Percentiles rank a stretch among this genome's conserved stretches.
Evolutionary conservation across 2,888 invertebrate genomes (phyloP).

Genomic region (Papilio demoleus): DNA sequence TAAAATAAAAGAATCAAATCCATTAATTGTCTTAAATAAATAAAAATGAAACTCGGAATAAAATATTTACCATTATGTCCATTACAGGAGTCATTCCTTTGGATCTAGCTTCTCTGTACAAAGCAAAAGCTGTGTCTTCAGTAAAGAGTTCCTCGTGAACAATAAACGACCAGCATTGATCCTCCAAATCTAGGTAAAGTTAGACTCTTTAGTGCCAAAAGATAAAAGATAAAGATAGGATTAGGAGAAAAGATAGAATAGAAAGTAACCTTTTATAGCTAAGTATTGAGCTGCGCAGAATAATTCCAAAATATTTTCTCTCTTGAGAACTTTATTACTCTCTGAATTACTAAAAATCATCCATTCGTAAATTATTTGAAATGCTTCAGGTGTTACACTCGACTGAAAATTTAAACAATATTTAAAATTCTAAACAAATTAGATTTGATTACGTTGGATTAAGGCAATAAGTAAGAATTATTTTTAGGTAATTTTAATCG

Average conservation of each 20-base stretch:
- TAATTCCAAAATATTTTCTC: constrained; percentile 88
- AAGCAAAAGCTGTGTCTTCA: constrained; percentile 89
- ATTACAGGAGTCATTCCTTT: constrained; percentile 84
- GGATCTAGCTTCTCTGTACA: constrained; percentile 85
- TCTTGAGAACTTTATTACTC: constrained; percentile 85
- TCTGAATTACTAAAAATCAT: constrained; percentile 87
- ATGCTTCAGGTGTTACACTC: constrained; percentile 83
- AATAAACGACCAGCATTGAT: constrained; percentile 91
- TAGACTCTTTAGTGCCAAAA: constrained; percentile 4
- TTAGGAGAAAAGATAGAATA: not conserved
- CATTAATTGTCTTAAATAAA: not conserved
- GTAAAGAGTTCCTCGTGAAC: constrained; percentile 87
- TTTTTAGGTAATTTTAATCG: not conserved
- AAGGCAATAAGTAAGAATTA: too few species aligned
- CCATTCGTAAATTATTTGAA: constrained; percentile 91
- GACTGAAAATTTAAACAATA: constrained; percentile 52
- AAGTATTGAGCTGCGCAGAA: constrained; percentile 89
- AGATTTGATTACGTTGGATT: not conserved
- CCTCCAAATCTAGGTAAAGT: constrained; percentile 84
- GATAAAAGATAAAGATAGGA: constrained; percentile 11
- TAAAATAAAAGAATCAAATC: constrained; percentile 9
- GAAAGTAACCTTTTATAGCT: constrained; percentile 84
- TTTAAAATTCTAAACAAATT: too few species aligned
- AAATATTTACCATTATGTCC: constrained; percentile 84
- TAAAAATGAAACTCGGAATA: not conserved